Evolutionary conservation across 2,113 vertebrate species (phyloP).

Genomic region (Odontophorus gujanensis): DNA sequence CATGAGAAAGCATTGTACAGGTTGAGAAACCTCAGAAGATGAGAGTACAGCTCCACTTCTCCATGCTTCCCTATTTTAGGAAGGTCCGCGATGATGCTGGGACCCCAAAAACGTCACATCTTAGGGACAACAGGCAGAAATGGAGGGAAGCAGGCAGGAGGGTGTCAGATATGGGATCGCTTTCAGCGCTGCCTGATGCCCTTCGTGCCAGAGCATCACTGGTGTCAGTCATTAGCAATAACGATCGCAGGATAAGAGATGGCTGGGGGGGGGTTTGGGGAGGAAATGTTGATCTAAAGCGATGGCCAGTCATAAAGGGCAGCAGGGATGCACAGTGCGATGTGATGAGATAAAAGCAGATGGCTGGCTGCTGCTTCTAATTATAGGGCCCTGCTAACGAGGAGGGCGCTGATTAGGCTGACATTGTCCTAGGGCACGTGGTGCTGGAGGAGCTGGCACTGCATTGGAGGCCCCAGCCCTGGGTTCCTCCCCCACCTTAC

Average conservation of each 20-base stretch:
- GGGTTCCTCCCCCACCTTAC: background rate
- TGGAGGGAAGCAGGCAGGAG: background rate
- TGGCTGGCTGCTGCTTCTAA: constrained; percentile 64
- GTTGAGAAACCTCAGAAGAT: background rate
- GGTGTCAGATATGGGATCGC: background rate
- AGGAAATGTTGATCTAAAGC: background rate
- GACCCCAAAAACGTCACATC: background rate
- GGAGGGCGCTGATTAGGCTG: constrained; percentile 26
- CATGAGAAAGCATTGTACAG: background rate
- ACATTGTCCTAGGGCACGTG: background rate
- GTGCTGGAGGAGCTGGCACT: background rate
- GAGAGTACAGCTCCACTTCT: background rate
- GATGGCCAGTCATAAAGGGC: constrained; percentile 15
- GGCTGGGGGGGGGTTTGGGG: background rate
- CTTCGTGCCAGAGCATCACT: rapidly evolving
- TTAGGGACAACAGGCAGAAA: background rate
- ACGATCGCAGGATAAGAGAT: constrained; percentile 2
- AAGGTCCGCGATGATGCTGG: background rate
- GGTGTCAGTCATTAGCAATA: background rate
- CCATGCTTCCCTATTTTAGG: background rate
- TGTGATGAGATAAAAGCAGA: constrained; percentile 45
- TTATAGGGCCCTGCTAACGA: constrained; percentile 47
- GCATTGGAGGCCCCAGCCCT: background rate
- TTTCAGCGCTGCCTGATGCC: background rate
- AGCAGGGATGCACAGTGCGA: background rate